Percentiles rank a stretch among this genome's conserved stretches.
Conservation (phyloP, 2,113 vertebrate species). For the Ictalurus furcatus region DNA sequence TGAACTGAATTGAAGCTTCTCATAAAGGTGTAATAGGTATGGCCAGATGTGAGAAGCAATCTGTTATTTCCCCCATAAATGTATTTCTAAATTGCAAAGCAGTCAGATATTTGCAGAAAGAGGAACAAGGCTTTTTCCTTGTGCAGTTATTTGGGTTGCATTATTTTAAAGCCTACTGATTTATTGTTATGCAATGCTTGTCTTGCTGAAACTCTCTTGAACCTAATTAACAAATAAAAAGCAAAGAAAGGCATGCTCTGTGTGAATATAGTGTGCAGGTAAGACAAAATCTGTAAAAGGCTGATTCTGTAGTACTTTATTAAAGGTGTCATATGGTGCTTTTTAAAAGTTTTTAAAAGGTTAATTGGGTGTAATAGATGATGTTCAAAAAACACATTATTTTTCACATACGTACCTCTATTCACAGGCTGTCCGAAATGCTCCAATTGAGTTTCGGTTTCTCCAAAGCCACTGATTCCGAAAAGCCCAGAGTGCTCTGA, state of each 20-base stretch:
- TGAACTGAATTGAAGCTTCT: neutral
- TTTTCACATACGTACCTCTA: no score
- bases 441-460: no score
- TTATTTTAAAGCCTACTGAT: slow-evolving; percentile 50
- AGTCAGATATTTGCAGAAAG: slow-evolving; percentile 15
- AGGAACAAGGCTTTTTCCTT: slow-evolving; percentile 21
- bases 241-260: neutral
- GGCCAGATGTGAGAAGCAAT: neutral
- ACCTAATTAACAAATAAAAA: slow-evolving; percentile 3
- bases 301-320: neutral
- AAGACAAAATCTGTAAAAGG: neutral
- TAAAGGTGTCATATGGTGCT: no score
- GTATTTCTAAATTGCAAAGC: neutral
- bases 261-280: neutral
- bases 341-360: no score
- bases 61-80: neutral
- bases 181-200: slow-evolving; percentile 31
- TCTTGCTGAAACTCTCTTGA: slow-evolving; percentile 30
- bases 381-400: no score
- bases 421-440: no score
- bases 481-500: no score
- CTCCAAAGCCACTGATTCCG: no score
- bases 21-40: neutral
- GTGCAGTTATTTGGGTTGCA: slow-evolving; percentile 23
- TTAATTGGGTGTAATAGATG: no score